These are phyloP conservation scores for Gracilinanus agilis DNA, from an alignment of 2,113 vertebrate species.

Conservation along the genomic window DNA sequence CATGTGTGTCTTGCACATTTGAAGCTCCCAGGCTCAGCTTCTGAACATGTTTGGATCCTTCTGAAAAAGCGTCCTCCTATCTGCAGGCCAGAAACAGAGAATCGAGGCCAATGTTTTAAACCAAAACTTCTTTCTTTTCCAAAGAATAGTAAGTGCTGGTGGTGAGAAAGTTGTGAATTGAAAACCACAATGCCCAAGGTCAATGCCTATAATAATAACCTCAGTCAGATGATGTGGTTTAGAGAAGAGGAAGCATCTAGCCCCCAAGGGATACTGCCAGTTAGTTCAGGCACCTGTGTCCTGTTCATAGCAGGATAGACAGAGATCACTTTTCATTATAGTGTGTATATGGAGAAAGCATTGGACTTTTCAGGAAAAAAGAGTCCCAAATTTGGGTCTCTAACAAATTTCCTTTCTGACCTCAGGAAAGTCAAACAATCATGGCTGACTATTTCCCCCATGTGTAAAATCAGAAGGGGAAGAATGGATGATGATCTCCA, in stretches of 20 bases:
- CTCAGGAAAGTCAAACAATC: neutral
- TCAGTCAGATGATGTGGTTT: neutral
- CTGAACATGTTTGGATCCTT: neutral
- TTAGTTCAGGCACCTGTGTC: neutral
- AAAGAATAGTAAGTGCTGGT: neutral
- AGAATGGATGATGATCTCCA: neutral
- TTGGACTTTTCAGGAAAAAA: neutral
- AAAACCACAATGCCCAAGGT: slow-evolving; percentile 2
- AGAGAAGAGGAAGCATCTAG: neutral
- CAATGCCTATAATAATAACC: neutral
- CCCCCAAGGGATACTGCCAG: neutral
- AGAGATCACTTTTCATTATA: neutral
- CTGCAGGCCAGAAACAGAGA: neutral
- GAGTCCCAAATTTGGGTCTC: neutral
- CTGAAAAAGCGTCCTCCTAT: neutral
- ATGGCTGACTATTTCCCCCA: neutral
- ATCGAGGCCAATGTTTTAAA: neutral
- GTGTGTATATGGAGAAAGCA: neutral
- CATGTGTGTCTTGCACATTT: neutral
- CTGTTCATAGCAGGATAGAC: neutral
- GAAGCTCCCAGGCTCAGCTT: neutral
- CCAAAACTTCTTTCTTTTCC: neutral
- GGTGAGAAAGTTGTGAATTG: neutral
- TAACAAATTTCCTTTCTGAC: neutral
- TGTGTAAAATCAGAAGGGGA: neutral